Evolutionary conservation across 92 coral and sea anemone species (phyloP), one percentile per base, ranked within the genome.

Genomic region (Metridium senile): DNA sequence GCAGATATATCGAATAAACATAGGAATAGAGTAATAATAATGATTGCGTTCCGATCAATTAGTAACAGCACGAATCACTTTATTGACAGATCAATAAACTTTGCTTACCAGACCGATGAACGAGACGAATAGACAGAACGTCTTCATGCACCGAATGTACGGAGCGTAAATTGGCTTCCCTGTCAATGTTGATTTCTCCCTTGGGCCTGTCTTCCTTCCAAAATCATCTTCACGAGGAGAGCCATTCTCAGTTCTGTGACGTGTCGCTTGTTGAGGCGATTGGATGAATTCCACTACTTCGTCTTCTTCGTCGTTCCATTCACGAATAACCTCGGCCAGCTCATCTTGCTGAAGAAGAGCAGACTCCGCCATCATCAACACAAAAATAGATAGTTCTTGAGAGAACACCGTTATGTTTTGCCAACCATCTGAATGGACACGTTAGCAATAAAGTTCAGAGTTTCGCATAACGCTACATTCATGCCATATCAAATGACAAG

Each of bases 91-190:
- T 39, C 13, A 39, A 39, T 39, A 6, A 3, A 54, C 59, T 2
- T 13, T 13, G 59, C 98, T 84, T 86, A 95, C 98, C 98, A 95
- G 70, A n/a, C 93, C 98, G 35, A 92, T 77, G 80, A 95, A 95
- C 30, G 95, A 75, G 23, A 85, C 39, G 23, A 82, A 85, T 20
- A 95, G 63, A 32, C 90, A 88, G 33, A 84, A 11, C 0, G 95
- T 80, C 71, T 92, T 84, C 6, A 77, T 53, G 20, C 58, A 56
- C 17, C 82, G 74, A 0, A 56, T 26, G 61, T 77, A 66, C 22
- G 66, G 66, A 0, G 62, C 49, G 35, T 77, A 77, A 34, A 56
- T 32, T 2, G 84, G 76, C 58, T 68, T 68, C 27, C 84, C 84
- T 23, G 72, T 86, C 9, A 84, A 26, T 7, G 82, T 71, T 0